Evolutionary conservation across 1,140 invertebrate species (phyloP).

Genomic region (Oreohelix idahoensis): DNA sequence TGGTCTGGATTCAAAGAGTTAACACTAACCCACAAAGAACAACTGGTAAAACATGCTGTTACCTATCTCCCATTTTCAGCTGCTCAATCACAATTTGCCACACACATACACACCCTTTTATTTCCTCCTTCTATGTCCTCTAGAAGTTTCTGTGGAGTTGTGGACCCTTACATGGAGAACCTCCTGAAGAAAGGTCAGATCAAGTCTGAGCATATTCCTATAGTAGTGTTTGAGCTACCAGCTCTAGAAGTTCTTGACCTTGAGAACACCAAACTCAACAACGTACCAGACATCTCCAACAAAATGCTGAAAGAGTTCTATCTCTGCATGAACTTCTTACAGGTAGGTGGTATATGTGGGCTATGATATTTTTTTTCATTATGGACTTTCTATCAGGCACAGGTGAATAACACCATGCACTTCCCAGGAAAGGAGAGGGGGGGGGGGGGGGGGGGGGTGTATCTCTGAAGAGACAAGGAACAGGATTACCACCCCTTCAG

Average conservation of each 20-base stretch:
- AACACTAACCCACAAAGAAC: no score
- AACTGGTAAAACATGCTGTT: no score
- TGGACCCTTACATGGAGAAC: conserved; percentile 69
- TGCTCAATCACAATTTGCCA: no score
- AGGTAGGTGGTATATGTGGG: conserved; percentile 32
- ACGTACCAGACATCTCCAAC: conserved; percentile 66
- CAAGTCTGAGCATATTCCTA: conserved; percentile 71
- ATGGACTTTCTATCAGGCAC: no score
- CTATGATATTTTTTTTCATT: no score
- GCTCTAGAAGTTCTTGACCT: conserved; percentile 67
- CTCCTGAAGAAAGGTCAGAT: conserved; percentile 71
- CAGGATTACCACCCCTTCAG: no score
- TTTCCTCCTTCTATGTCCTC: background rate
- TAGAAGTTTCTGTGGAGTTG: conserved; percentile 64
- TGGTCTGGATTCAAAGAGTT: no score
- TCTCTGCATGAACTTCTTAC: conserved; percentile 69
- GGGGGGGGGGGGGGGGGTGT: no score
- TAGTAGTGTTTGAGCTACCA: conserved; percentile 71
- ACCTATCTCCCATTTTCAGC: no score
- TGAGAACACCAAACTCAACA: conserved; percentile 71
- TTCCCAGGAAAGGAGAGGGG: no score
- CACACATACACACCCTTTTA: background rate
- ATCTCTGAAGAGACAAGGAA: no score
- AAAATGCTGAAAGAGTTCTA: conserved; percentile 65
- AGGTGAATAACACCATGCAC: no score